These are phyloP conservation scores for Cylindroiulus punctatus DNA, from an alignment of 2,888 invertebrate species.

Conservation along the genomic window DNA sequence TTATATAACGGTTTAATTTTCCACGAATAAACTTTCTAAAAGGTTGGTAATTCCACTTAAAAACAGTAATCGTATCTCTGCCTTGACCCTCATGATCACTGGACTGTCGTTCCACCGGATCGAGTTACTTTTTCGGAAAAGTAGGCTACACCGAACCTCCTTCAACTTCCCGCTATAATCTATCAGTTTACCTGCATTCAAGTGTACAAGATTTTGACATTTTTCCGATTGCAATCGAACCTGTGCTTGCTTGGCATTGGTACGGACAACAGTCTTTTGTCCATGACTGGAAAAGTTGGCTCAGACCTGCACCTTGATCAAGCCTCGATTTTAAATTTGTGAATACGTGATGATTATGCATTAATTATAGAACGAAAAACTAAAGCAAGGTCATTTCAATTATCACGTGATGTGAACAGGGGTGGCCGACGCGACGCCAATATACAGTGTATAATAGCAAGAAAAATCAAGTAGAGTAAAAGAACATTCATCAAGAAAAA, in stretches of 20 bases:
- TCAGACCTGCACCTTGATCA: slow-evolving; percentile 10
- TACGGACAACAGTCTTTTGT: background rate
- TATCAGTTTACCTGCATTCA: background rate
- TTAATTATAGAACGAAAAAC: slow-evolving; percentile 28
- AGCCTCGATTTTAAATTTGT: background rate
- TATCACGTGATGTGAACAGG: background rate
- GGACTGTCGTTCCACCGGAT: background rate
- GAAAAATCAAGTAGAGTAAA: background rate
- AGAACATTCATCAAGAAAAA: slow-evolving; percentile 32
- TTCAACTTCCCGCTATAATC: background rate
- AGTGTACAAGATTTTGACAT: background rate
- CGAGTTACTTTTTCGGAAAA: background rate
- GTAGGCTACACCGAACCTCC: background rate
- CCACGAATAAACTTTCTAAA: background rate
- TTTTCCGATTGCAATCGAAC: slow-evolving; percentile 10
- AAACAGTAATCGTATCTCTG: background rate
- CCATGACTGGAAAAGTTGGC: slow-evolving; percentile 24
- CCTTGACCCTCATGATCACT: background rate
- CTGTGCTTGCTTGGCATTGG: slow-evolving; percentile 39
- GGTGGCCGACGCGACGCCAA: background rate
- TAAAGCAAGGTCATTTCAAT: slow-evolving; percentile 44
- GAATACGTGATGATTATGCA: slow-evolving; percentile 47
- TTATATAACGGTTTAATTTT: background rate
- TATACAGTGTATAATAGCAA: background rate
- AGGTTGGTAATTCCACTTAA: background rate